Conservation (phyloP, 2,797 vertebrate species). For the Glossophaga mutica region DNA sequence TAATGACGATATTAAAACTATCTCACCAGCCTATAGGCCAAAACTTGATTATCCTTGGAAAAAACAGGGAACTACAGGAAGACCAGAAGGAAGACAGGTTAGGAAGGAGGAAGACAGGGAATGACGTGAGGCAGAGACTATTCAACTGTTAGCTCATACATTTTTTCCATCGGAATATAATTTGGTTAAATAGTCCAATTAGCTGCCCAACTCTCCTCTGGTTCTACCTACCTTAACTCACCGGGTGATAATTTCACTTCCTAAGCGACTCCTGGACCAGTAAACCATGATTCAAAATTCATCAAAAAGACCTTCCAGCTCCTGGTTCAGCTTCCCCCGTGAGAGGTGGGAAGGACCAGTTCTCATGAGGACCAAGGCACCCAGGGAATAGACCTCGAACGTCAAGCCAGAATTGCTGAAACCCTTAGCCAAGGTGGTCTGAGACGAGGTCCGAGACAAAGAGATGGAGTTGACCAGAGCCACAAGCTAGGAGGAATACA, state of each 20-base stretch:
- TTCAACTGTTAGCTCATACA: neutral
- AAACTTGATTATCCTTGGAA: neutral
- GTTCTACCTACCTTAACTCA: neutral
- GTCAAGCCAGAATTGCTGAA: neutral
- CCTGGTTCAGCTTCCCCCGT: neutral
- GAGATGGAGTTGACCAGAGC: neutral
- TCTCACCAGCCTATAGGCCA: neutral
- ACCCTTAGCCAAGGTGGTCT: neutral
- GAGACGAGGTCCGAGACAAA: neutral
- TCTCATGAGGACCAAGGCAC: no score
- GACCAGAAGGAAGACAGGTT: neutral
- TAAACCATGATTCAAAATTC: neutral
- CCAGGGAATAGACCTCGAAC: neutral
- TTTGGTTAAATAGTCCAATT: neutral
- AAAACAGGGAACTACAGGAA: neutral
- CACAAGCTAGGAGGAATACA: neutral
- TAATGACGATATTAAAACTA: neutral
- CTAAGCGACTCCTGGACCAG: rapidly evolving
- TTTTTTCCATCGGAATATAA: neutral
- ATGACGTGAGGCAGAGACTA: neutral
- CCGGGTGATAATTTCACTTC: rapidly evolving
- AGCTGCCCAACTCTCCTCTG: neutral
- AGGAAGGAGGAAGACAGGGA: neutral
- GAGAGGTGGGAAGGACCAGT: neutral
- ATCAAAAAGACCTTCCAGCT: neutral